Evolutionary conservation across 2,797 vertebrate species (phyloP).

Genomic region (Gambusia yucatana): DNA sequence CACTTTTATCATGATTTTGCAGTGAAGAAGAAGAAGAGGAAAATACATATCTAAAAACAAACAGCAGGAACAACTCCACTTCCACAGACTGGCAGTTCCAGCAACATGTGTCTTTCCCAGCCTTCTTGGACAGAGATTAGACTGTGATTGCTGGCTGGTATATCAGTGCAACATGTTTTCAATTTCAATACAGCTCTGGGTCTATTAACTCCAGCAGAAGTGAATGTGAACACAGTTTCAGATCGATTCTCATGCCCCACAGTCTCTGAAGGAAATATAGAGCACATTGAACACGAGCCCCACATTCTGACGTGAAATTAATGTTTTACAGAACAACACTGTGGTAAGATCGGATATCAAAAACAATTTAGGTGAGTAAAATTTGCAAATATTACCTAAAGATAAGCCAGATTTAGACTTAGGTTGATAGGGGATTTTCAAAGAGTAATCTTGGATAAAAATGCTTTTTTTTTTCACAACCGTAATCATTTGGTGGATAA

Average conservation of each 20-base stretch:
- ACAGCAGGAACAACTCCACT: background rate
- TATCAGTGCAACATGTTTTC: constrained; percentile 14
- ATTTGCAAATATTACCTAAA: background rate
- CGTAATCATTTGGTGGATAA: background rate
- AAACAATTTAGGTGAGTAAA: background rate
- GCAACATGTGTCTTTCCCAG: background rate
- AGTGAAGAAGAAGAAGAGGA: no score
- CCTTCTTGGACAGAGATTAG: background rate
- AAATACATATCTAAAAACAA: background rate
- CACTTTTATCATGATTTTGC: background rate
- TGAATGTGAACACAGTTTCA: background rate
- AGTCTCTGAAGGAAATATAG: constrained; percentile 6
- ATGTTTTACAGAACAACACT: constrained; percentile 2
- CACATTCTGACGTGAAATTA: constrained; percentile 2
- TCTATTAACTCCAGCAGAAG: constrained; percentile 5
- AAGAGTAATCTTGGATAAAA: background rate
- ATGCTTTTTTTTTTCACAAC: background rate
- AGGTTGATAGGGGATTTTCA: background rate
- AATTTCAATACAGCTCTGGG: background rate
- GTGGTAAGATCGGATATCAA: background rate
- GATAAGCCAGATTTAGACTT: background rate
- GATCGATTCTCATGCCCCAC: constrained; percentile 2
- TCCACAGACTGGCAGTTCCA: background rate
- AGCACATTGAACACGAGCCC: background rate
- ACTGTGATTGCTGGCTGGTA: constrained; percentile 1